Evolutionary conservation across 1,140 invertebrate genomes (phyloP).

Genomic region (Chironomus tepperi): DNA sequence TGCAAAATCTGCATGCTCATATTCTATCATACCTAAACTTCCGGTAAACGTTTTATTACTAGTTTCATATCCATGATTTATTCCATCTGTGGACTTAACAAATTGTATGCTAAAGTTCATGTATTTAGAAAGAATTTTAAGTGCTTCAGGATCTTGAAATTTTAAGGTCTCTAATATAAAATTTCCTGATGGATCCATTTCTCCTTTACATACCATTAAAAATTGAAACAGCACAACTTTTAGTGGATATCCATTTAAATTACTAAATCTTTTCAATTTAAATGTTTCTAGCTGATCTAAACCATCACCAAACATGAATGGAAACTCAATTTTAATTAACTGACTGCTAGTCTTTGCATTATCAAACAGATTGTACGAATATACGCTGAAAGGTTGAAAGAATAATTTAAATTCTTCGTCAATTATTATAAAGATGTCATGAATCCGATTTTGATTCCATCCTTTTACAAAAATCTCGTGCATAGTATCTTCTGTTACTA

Average conservation of each 20-base stretch:
- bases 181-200: neutral
- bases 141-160: neutral
- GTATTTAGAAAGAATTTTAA: neutral
- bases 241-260: neutral
- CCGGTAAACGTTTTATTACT: neutral
- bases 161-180: neutral
- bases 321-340: neutral
- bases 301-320: neutral
- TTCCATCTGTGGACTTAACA: neutral
- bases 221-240: neutral
- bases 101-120: neutral
- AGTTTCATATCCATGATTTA: neutral
- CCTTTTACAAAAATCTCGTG: neutral
- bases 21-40: neutral
- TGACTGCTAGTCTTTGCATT: neutral
- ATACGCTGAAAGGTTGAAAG: neutral
- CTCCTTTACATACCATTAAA: neutral
- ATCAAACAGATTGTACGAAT: neutral
- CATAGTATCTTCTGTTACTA: neutral
- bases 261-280: constrained; percentile 10
- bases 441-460: neutral
- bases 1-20: neutral
- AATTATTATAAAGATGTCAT: neutral
- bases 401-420: neutral
- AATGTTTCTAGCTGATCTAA: neutral